These are phyloP conservation scores for Xenopus tropicalis DNA, from an alignment of 2,113 vertebrate species.

Conservation along the genomic window DNA sequence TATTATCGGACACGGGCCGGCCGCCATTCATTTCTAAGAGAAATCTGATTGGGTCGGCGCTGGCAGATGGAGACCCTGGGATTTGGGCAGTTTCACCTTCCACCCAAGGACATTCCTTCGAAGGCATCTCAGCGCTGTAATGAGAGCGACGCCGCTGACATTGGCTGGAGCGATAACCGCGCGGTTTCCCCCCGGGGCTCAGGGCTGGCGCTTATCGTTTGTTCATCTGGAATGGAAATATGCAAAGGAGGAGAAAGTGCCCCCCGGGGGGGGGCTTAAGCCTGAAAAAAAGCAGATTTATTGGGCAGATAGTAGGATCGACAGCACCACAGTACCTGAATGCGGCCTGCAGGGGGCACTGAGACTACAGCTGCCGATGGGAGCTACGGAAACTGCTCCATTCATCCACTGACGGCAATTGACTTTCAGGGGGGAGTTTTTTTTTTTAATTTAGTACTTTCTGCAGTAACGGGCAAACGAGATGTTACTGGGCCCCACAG, in stretches of 20 bases:
- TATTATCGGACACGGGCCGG: too few species aligned
- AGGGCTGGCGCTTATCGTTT: background rate
- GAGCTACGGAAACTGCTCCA: background rate
- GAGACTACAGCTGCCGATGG: background rate
- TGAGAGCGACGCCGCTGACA: constrained; percentile 11
- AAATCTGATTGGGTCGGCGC: too few species aligned
- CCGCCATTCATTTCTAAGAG: too few species aligned
- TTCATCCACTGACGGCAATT: too few species aligned
- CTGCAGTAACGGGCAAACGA: too few species aligned
- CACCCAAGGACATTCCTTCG: constrained; percentile 12
- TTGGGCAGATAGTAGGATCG: background rate
- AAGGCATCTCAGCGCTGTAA: background rate
- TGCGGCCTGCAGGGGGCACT: constrained; percentile 2
- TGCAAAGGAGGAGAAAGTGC: constrained; percentile 21
- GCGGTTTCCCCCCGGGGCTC: background rate
- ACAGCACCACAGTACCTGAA: background rate
- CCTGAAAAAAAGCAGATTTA: constrained; percentile 7
- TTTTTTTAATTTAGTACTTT: too few species aligned
- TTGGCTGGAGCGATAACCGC: constrained; percentile 44
- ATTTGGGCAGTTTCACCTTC: background rate
- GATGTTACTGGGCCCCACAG: too few species aligned
- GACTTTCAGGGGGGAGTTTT: too few species aligned
- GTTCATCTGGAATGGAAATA: constrained; percentile 42
- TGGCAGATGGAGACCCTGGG: background rate
- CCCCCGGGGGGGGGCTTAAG: constrained; percentile 16